Conservation (phyloP, 2,113 vertebrate genomes). For the Alosa alosa region DNA sequence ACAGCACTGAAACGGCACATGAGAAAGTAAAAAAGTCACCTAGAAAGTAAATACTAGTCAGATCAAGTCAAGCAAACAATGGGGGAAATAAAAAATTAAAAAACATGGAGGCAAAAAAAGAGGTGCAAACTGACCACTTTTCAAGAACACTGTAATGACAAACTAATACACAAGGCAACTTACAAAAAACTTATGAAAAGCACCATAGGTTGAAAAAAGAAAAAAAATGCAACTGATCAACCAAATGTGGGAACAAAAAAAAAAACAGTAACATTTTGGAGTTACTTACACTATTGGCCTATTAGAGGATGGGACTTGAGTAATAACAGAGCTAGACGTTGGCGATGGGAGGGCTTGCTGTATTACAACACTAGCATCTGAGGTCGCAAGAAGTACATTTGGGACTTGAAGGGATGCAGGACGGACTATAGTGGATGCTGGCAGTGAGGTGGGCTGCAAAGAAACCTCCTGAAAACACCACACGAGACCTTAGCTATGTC, state of each 20-base stretch:
- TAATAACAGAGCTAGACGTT: conserved; percentile 99
- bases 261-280: conserved; percentile 57
- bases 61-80: not conserved
- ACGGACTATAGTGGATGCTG: conserved; percentile 94
- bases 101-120: not conserved
- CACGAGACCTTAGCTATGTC: conserved; percentile 69
- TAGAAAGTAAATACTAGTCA: not conserved
- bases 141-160: not conserved
- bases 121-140: not conserved
- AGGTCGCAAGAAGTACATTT: conserved; percentile 93
- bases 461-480: conserved; percentile 87
- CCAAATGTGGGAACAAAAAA: conserved; percentile 45
- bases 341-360: conserved; percentile 97
- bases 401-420: conserved; percentile 97
- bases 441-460: conserved; percentile 91
- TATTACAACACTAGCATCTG: conserved; percentile 97
- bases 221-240: conserved; percentile 13
- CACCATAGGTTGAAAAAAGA: conserved; percentile 21
- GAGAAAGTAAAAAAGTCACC: conserved; percentile 2
- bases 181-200: not conserved
- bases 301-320: conserved; percentile 95
- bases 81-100: not conserved
- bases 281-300: conserved; percentile 97
- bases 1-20: not conserved
- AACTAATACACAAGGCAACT: not conserved